Percentiles rank a stretch among this genome's conserved stretches.
phyloP scores from a whole-genome alignment of 2,797 vertebrate genomes.

The Alauda arvensis region DNA sequence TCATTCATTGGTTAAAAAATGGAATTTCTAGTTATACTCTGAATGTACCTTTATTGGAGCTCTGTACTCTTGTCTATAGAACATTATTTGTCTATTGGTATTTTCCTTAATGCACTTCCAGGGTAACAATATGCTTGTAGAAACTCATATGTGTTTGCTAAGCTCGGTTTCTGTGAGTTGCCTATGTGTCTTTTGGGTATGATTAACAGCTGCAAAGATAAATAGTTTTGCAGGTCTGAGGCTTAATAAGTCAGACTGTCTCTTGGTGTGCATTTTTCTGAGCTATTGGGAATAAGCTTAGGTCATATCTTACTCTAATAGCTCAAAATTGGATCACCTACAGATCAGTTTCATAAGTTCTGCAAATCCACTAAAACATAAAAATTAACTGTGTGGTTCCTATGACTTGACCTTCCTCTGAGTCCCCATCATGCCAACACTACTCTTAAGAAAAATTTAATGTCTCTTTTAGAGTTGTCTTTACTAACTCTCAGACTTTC shows the following conservation, averaged over 20 bases:
- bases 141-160: neutral
- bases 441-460: neutral
- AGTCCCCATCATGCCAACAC: neutral
- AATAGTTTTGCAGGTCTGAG: constrained; percentile 25
- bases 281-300: neutral
- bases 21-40: neutral
- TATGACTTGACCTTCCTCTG: neutral
- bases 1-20: neutral
- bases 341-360: neutral
- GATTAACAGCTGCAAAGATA: constrained; percentile 18
- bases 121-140: neutral
- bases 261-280: neutral
- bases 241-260: constrained; percentile 8
- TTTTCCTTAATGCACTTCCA: neutral
- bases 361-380: neutral
- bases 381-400: neutral
- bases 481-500: neutral
- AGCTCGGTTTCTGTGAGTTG: neutral
- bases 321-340: neutral
- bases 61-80: neutral
- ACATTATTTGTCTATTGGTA: neutral
- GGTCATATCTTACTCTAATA: neutral
- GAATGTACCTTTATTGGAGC: neutral
- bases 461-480: neutral
- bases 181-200: neutral